Evolutionary conservation across 2,797 vertebrate genomes (phyloP).

Genomic region (Ptychobarbus kaznakovi): DNA sequence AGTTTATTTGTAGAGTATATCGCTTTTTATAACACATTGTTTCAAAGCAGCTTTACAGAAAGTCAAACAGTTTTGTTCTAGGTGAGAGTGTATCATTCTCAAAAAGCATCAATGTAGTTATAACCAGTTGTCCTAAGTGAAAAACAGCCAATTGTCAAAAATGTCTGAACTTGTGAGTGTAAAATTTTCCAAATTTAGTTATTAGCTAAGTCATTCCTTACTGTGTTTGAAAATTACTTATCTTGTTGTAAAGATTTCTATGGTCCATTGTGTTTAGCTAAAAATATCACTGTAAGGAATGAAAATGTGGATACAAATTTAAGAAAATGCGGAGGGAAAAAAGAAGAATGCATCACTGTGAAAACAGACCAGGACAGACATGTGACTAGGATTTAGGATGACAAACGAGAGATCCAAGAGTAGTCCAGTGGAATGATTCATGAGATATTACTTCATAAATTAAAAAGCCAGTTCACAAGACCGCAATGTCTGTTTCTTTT

Average conservation of each 20-base stretch:
- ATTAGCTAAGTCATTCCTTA: background rate
- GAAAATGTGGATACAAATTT: background rate
- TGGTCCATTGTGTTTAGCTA: background rate
- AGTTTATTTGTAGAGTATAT: background rate
- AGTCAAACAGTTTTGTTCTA: background rate
- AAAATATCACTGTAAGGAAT: background rate
- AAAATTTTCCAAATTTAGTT: background rate
- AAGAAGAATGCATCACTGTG: background rate
- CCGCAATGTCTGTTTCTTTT: background rate
- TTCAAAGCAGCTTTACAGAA: background rate
- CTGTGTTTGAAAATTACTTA: background rate
- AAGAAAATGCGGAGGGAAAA: background rate
- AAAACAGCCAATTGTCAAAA: background rate
- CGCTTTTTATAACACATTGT: background rate
- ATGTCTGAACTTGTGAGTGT: background rate
- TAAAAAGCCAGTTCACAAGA: background rate
- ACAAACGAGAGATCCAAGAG: background rate
- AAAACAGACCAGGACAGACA: background rate
- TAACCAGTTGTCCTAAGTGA: background rate
- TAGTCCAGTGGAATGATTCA: background rate
- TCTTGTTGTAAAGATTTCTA: background rate
- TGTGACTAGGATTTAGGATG: background rate
- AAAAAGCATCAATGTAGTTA: background rate
- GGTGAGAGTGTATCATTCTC: background rate
- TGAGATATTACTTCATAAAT: background rate